Evolutionary conservation across 2,113 vertebrate genomes (phyloP).

Genomic region (Aegypius monachus): DNA sequence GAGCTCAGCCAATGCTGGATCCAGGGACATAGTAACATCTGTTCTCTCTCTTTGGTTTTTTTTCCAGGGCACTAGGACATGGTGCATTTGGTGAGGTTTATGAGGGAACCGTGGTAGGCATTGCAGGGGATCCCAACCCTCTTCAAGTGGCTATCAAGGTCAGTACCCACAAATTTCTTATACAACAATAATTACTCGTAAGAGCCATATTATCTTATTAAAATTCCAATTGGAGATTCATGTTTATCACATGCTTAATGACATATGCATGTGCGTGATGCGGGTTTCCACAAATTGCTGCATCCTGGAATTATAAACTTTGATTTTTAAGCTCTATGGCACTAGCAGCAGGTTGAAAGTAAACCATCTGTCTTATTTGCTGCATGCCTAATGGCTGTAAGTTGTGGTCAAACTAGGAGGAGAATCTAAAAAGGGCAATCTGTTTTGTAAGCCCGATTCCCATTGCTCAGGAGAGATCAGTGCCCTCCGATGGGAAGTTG

Average conservation of each 20-base stretch:
- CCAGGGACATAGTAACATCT: neutral
- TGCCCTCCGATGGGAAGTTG: neutral
- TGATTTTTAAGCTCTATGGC: neutral
- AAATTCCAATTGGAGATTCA: neutral
- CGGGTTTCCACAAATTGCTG: neutral
- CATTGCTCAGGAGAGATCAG: neutral
- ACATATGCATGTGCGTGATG: neutral
- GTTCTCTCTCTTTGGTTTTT: neutral
- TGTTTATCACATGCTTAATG: rapidly evolving
- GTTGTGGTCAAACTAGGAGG: neutral
- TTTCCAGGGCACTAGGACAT: constrained; percentile 84
- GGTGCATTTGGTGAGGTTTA: constrained; percentile 92
- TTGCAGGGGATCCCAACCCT: constrained; percentile 79
- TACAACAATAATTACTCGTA: neutral
- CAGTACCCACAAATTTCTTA: constrained; percentile 36
- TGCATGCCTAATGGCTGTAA: neutral
- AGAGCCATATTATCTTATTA: neutral
- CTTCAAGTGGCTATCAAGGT: constrained; percentile 93
- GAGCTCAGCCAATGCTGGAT: neutral
- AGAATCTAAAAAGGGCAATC: neutral
- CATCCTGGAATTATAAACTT: neutral
- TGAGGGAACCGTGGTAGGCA: constrained; percentile 86
- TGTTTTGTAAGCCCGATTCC: neutral
- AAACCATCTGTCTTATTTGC: neutral
- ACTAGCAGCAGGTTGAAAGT: neutral